Evolutionary conservation across 2,888 invertebrate genomes (phyloP).

Genomic region (Brenthis ino): DNA sequence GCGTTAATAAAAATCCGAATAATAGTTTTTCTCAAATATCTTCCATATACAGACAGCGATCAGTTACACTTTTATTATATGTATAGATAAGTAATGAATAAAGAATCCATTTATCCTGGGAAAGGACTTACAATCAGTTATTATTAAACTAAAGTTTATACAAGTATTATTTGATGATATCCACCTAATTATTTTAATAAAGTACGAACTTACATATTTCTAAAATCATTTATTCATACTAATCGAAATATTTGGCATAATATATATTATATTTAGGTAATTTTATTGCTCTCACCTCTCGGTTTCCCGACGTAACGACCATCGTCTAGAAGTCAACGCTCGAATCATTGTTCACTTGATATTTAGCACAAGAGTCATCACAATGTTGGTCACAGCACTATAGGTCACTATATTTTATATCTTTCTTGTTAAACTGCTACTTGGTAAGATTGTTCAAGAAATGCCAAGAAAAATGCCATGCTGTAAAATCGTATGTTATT

Average conservation of each 20-base stretch:
- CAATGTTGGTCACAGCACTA: constrained; percentile 42
- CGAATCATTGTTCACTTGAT: constrained; percentile 62
- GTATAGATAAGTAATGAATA: too few relatives aligned
- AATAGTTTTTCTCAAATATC: too few relatives aligned
- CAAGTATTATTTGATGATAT: too few relatives aligned
- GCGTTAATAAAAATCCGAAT: too few relatives aligned
- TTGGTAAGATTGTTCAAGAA: background rate
- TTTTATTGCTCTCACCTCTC: constrained; percentile 62
- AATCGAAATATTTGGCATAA: constrained; percentile 1
- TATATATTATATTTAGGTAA: background rate
- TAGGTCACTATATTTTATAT: background rate
- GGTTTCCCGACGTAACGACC: constrained; percentile 77
- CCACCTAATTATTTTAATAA: too few relatives aligned
- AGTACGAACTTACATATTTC: too few relatives aligned
- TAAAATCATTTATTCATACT: background rate
- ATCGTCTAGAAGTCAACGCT: constrained; percentile 71
- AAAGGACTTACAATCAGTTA: too few relatives aligned
- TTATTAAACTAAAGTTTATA: too few relatives aligned
- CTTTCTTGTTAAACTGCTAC: background rate
- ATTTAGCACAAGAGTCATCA: constrained; percentile 44
- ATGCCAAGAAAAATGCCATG: background rate
- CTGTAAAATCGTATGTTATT: background rate
- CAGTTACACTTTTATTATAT: too few relatives aligned
- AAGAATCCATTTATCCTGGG: too few relatives aligned
- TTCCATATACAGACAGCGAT: too few relatives aligned